Base-by-base conservation (phyloP, 2,113 vertebrate genomes). In the Cynopterus brachyotis region DNA sequence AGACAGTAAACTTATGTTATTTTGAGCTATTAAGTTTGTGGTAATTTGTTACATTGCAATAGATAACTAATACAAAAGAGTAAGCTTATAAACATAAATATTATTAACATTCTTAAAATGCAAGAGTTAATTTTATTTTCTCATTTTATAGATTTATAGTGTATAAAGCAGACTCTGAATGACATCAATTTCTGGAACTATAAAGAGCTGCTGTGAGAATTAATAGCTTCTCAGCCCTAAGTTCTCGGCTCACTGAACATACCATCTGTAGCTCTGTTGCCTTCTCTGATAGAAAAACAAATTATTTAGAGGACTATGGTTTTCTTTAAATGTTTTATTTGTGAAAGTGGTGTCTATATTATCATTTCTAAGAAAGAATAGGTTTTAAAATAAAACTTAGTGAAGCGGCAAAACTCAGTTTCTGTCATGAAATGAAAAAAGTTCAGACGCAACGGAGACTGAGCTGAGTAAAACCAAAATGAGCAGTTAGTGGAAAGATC, bases 211-310 rank as follows among this genome's bases (percentile, higher is more conserved):
- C 90, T 69, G 76, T 57, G 92, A 93, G 82, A 96, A 97, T 96
- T 83, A 96, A 94, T 76, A 72, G 80, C 45, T 94, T 89, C 66
- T 90, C 5, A n/a, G 57, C 30, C 47, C 64, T 45, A 53, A 81
- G 40, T 79, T 93, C 64, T 92, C 28, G 1, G 96, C 95, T 96
- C 95, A 91, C 81, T 95, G 89, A 93, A 57, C 79, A 85, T 12
- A 26, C 64, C 80, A 78, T 96, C 95, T 98, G 83, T 60, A 95
- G 70, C 70, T 85, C 90, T 69, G 16, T 28, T 91, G 88, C 75
- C 30, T 96, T 67, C 30, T 59, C 96, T 94, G 83, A 97, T 64
- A 96, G 76, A 96, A 87, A 93, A 96, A 91, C 91, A 97, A 90
- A 95, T 97, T 96, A 90, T 92, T 94, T 91, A 97, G 66, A 42